phyloP scores from a whole-genome alignment of 2,888 invertebrate genomes.

The Alloplasta piceator region DNA sequence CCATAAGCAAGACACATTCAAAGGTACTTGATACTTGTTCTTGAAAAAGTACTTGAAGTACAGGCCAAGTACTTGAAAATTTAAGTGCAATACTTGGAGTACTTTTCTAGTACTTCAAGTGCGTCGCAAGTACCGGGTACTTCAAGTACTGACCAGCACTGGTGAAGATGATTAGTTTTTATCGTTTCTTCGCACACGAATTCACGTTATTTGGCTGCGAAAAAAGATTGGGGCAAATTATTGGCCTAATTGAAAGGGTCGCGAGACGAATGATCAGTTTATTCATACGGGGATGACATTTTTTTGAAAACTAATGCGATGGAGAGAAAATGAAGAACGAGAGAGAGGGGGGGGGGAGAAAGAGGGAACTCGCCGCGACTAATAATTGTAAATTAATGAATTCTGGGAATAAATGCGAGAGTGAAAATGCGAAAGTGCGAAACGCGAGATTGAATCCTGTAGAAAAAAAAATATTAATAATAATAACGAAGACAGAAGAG shows the following conservation, averaged over 20 bases:
- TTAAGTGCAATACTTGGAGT: too few species aligned
- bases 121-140: too few species aligned
- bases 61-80: too few species aligned
- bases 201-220: slow-evolving; percentile 31
- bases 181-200: slow-evolving; percentile 43
- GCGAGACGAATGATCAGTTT: slow-evolving; percentile 19
- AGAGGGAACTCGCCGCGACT: slow-evolving; percentile 44
- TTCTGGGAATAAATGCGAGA: slow-evolving; percentile 29
- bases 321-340: slow-evolving; percentile 18
- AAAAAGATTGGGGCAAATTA: slow-evolving; percentile 37
- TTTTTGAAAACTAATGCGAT: slow-evolving; percentile 21
- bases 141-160: too few species aligned
- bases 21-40: too few species aligned
- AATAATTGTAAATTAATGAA: slow-evolving; percentile 59
- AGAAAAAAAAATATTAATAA: slow-evolving; percentile 33
- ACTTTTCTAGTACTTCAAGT: too few species aligned
- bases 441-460: slow-evolving; percentile 39
- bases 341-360: neutral
- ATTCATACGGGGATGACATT: slow-evolving; percentile 7
- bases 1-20: too few species aligned
- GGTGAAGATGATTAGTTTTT: too few species aligned
- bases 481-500: slow-evolving; percentile 22
- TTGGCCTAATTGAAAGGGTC: slow-evolving; percentile 55
- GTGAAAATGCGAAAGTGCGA: slow-evolving; percentile 39
- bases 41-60: too few species aligned